A percentile compares a stretch with the other conserved stretches of the same genome.
These are phyloP conservation scores for Asteroscopus sphinx DNA, from an alignment of 2,888 invertebrate species.

Conservation along the genomic window DNA sequence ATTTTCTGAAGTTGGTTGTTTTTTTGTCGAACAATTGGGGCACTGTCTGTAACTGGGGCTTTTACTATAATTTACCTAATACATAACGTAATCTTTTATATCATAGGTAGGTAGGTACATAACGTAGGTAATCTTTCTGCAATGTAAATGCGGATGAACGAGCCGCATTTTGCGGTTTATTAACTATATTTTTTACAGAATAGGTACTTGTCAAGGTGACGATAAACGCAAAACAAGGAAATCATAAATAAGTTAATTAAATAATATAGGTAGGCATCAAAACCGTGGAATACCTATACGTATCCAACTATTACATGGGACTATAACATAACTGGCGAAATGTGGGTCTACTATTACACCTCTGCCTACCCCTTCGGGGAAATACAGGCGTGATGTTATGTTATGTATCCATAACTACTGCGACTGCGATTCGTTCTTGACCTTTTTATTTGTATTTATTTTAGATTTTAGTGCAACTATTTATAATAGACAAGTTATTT, in stretches of 20 bases:
- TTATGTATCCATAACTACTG: too few relatives aligned
- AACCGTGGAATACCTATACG: not conserved
- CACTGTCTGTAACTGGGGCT: too few relatives aligned
- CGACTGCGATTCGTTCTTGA: slow-evolving; percentile 37
- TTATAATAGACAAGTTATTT: slow-evolving; percentile 47
- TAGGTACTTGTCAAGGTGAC: slow-evolving; percentile 18
- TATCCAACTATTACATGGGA: not conserved
- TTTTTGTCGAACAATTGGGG: too few relatives aligned
- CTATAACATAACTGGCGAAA: too few relatives aligned
- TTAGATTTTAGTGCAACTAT: slow-evolving; percentile 40
- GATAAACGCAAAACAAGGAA: slow-evolving; percentile 48
- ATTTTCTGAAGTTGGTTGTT: too few relatives aligned
- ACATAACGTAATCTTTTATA: slow-evolving; percentile 6
- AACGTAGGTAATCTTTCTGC: slow-evolving; percentile 5
- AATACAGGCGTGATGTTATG: too few relatives aligned
- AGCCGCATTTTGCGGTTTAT: slow-evolving; percentile 33
- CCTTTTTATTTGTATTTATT: slow-evolving; percentile 34
- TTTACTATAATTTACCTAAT: too few relatives aligned
- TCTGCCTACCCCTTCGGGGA: too few relatives aligned
- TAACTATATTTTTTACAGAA: slow-evolving; percentile 40
- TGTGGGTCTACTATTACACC: too few relatives aligned
- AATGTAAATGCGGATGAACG: slow-evolving; percentile 30
- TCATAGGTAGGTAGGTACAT: too few relatives aligned
- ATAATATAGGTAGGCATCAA: not conserved
- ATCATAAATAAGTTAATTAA: slow-evolving; percentile 30